Conservation (phyloP, 2,113 vertebrate genomes). For the Phylloscopus whistleri region DNA sequence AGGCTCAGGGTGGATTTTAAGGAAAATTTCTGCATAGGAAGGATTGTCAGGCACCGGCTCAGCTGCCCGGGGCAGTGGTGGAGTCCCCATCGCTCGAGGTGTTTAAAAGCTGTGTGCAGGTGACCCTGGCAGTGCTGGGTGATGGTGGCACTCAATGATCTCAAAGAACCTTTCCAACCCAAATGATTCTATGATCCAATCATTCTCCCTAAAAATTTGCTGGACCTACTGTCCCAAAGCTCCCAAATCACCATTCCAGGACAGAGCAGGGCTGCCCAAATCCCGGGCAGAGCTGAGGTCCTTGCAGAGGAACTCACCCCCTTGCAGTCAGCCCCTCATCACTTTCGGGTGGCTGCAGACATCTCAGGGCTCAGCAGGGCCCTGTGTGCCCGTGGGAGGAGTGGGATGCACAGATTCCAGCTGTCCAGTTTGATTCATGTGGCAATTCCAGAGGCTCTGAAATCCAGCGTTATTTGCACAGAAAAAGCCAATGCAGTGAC, state of each 20-base stretch:
- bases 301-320: background rate
- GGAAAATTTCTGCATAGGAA: background rate
- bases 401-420: background rate
- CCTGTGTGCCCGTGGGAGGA: accelerated
- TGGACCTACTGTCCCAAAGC: background rate
- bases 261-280: accelerated
- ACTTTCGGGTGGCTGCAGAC: background rate
- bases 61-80: background rate
- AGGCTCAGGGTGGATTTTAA: background rate
- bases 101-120: background rate
- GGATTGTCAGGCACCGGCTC: background rate
- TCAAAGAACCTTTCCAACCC: background rate
- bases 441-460: background rate
- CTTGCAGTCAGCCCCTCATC: background rate
- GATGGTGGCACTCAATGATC: no score
- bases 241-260: background rate
- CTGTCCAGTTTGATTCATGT: background rate
- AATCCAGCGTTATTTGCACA: background rate
- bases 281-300: background rate
- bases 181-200: background rate
- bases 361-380: background rate
- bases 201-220: background rate
- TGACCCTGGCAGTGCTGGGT: background rate
- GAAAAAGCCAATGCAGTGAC: background rate
- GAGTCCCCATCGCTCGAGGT: background rate